Conservation (phyloP, 2,888 invertebrate species). For the Plebejus anna region DNA sequence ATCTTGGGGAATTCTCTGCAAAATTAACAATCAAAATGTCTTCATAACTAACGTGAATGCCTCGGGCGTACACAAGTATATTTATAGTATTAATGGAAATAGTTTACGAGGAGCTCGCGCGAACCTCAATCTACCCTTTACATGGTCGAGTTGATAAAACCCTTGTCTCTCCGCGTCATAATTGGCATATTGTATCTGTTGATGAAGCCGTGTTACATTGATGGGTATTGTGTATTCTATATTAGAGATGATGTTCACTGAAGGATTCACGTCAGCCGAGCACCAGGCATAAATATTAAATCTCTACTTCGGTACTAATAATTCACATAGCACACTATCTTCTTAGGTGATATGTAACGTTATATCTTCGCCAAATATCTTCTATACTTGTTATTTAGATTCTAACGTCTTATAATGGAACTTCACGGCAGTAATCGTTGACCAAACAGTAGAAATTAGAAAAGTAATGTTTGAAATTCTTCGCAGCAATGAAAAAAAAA, state of each 20-base stretch:
- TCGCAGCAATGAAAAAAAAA: neutral
- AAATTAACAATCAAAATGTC: neutral
- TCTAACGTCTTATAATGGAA: neutral
- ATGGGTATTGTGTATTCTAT: slow-evolving; percentile 17
- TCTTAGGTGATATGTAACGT: neutral
- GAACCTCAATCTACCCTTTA: neutral
- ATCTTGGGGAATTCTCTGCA: neutral
- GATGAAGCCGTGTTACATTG: slow-evolving; percentile 8
- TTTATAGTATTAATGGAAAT: slow-evolving; percentile 24
- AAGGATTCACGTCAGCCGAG: neutral
- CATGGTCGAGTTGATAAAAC: slow-evolving; percentile 16
- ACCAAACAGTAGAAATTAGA: neutral
- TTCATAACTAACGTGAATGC: slow-evolving; percentile 6
- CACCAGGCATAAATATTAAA: neutral
- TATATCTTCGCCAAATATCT: neutral
- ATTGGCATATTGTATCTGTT: slow-evolving; percentile 23
- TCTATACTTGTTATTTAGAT: neutral
- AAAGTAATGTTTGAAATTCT: neutral
- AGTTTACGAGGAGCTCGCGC: slow-evolving; percentile 7
- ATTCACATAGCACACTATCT: neutral
- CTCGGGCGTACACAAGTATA: slow-evolving; percentile 4
- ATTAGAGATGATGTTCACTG: neutral
- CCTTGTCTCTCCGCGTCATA: slow-evolving; percentile 18
- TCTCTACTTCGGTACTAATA: neutral
- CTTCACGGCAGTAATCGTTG: neutral